Conservation (phyloP, 1,140 invertebrate genomes). For the Zaprionus lachaisei region DNA sequence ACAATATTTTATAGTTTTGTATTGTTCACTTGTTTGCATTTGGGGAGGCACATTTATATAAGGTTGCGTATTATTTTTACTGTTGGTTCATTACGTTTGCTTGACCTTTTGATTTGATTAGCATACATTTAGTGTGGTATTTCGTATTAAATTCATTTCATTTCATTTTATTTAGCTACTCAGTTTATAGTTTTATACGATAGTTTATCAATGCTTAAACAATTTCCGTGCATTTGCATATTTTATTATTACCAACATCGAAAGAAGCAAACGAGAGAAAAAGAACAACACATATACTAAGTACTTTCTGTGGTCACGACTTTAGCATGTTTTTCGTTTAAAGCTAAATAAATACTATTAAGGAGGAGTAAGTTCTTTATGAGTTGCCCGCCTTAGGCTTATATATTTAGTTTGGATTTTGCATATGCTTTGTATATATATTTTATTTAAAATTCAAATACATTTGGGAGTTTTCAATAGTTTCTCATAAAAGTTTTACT, state of each 20-base stretch:
- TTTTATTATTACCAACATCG: neutral
- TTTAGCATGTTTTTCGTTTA: constrained; percentile 20
- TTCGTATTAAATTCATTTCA: constrained; percentile 53
- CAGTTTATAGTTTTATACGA: constrained; percentile 14
- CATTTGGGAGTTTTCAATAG: constrained; percentile 43
- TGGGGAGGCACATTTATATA: constrained; percentile 60
- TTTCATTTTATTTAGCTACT: constrained; percentile 22
- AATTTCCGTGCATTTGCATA: constrained; percentile 18
- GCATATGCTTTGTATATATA: constrained; percentile 25
- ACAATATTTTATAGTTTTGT: constrained; percentile 40
- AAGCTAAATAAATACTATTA: constrained; percentile 46
- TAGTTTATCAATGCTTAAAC: constrained; percentile 22
- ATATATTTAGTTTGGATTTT: constrained; percentile 21
- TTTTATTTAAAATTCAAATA: constrained; percentile 68
- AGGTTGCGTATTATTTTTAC: constrained; percentile 42
- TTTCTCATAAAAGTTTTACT: constrained; percentile 68
- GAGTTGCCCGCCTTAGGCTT: constrained; percentile 29
- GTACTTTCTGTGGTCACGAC: constrained; percentile 13
- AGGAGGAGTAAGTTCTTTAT: constrained; percentile 41
- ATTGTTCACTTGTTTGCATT: constrained; percentile 50
- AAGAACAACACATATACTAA: neutral
- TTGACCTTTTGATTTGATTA: constrained; percentile 32
- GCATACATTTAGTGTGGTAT: constrained; percentile 37
- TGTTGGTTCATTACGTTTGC: constrained; percentile 41
- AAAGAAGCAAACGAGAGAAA: neutral